Percentiles rank a stretch among this genome's conserved stretches.
Conservation (phyloP, 1,140 invertebrate species). For the Apis dorsata region DNA sequence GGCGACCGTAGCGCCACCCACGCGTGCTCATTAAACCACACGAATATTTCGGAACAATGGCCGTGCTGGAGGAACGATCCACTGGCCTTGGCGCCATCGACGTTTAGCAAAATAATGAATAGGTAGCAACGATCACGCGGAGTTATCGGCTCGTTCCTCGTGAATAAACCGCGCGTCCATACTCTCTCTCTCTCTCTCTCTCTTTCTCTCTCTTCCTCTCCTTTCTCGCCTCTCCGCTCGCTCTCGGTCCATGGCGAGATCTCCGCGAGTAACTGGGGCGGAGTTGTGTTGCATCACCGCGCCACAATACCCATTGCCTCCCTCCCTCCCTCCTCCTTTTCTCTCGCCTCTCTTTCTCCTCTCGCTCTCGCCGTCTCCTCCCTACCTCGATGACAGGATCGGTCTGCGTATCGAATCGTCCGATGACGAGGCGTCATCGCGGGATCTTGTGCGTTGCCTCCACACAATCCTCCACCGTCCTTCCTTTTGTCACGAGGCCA, state of each 20-base stretch:
- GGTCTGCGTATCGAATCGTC: conserved; percentile 41
- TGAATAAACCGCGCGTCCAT: conserved; percentile 59
- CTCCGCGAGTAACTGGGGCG: conserved; percentile 73
- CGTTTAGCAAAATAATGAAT: conserved; percentile 73
- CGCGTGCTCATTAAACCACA: conserved; percentile 42
- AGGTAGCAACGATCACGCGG: conserved; percentile 66
- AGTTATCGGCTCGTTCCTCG: conserved; percentile 64
- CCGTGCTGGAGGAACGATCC: conserved; percentile 27
- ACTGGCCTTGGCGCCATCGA: conserved; percentile 69
- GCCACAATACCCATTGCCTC: conserved; percentile 51
- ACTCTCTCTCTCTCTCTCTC: conserved; percentile 41
- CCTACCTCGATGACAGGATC: conserved; percentile 38
- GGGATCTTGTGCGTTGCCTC: conserved; percentile 6
- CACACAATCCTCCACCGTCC: background rate
- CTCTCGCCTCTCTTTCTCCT: conserved; percentile 5
- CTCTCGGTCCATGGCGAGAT: conserved; percentile 39
- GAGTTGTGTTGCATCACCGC: conserved; percentile 73
- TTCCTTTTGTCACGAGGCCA: background rate
- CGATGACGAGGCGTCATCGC: conserved; percentile 52
- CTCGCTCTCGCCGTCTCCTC: conserved; percentile 6
- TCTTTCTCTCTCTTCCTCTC: conserved; percentile 23
- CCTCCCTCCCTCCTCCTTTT: conserved; percentile 21
- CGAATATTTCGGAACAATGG: conserved; percentile 68
- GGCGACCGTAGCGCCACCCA: conserved; percentile 30
- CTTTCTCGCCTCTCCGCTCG: conserved; percentile 2